Base-by-base conservation (phyloP, 2,797 vertebrate species). In the Trematomus bernacchii region DNA sequence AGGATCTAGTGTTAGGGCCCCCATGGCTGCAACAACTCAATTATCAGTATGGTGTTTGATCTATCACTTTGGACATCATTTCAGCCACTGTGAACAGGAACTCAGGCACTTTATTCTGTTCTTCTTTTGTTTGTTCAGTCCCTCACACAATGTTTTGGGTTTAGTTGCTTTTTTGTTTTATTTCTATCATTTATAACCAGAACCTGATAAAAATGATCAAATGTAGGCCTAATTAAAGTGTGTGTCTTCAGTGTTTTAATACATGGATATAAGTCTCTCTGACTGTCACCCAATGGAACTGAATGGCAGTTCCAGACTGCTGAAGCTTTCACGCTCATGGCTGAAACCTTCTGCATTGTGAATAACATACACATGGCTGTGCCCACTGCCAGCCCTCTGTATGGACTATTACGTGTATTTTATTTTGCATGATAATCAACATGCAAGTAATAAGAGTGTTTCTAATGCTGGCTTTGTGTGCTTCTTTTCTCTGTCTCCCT, bases 341-440 rank as follows among this genome's bases (percentile, higher is more conserved):
- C 46, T 59, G 0, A 44, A 69, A 21, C 18, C 15, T 19, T 60
- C 14, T 79, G 21, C 5, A 12, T 23, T 71, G 50, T 78, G 10
- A 76, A 62, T 10, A 42, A 87, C 97, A 99, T 99, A 96, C 97
- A 99, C 91, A 96, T 94, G 85, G 83, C 87, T 53, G 82, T 14
- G 80, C 66, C 11, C 14, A 6, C 52, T 77, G 78, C 71, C 73
- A 40, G 73, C 85, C 88, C 62, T 89, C 74, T 95, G 93, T 85
- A 95, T 95, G 94, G 79, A 73, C 59, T 11, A 61, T 71, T 43
- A 80, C 51, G 86, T 84, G 91, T 94, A 80, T 78, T 33, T 89
- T 64, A 51, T 67, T 94, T 97, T 99, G 98, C 97, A 99, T 99
- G 97, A 94, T 86, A 89, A 65, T 71, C 57, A 92, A 92, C 97